Base-by-base conservation (phyloP, 1,140 invertebrate species). In the Calycopis cecrops region DNA sequence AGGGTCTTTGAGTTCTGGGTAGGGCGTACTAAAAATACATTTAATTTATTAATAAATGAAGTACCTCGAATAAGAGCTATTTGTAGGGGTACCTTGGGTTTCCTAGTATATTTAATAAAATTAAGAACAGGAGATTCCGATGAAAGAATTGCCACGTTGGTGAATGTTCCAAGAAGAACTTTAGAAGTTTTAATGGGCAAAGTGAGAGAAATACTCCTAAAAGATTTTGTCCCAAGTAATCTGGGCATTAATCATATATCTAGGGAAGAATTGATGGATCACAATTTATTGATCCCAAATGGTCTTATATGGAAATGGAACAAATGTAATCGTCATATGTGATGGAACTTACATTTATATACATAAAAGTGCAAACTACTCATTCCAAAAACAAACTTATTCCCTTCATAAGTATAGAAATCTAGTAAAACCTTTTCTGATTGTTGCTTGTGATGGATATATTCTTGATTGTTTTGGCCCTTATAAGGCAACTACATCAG, bases 221-320 rank as follows among this genome's bases (percentile, higher is more conserved):
- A 42, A 42, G 40, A 14, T n/a, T 14, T 42, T 42, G 40, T 42
- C 2, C 40, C 40, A 42, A 42, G 2, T 3, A 42, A 42, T 42
- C 9, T 42, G 9, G 40, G 12, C 6, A 28, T 28, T 3, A 28
- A 6, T 28, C 2, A 3, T 3, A 3, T 28, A 28, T 3, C 2
- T 3, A 28, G 21, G 21, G 21, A 28, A 2, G 21, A 28, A 28
- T 28, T 28, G 21, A 3, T 28, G 6, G 2, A 28, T 3, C 21
- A 28, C 6, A 28, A 28, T 28, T 6, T 28, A 28, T 28, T 28
- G 21, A 28, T 2, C 21, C 21, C 21, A 3, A 28, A 28, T 28
- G n/a, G 21, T 28, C 2, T 3, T 28, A 3, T 28, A 28, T 28
- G 21, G 21, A 28, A 28, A 3, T 28, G 21, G 6, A 28, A 28